Base-by-base conservation (phyloP, 2,797 vertebrate genomes). In the Fratercula arctica region DNA sequence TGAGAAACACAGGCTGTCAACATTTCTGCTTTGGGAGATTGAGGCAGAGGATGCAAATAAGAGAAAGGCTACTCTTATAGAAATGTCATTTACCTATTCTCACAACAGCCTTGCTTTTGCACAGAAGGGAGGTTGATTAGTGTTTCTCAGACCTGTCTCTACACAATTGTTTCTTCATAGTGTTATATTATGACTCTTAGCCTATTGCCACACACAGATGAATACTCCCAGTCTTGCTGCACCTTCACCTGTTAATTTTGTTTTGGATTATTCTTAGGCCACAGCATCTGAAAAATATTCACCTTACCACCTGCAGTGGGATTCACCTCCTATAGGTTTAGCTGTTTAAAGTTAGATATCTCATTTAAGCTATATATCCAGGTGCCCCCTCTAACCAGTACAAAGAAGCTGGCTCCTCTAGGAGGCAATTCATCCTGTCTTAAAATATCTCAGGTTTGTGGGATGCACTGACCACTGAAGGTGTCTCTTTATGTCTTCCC, bases 41-140 rank as follows among this genome's bases (percentile, higher is more conserved):
- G 48, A 87, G 31, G 33, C 17, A 92, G 70, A 68, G 11, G 57
- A 95, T 73, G 54, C 11, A 85, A 94, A 84, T 73, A 33, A 87
- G 56, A 70, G n/a, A 83, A 76, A 93, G 54, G 20, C 28, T 64
- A 64, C 35, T 85, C 16, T 74, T 39, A 89, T 0, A 46, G 41
- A 69, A 88, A 67, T 59, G 16, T 28, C 56, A 57, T 33, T 76
- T 69, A 53, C 26, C 11, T 69, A 39, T 9, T 81, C 57, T 80
- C 43, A 92, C 16, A 72, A 61, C 85, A 91, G 16, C 14, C 28
- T 61, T 83, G 25, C 25, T 86, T 91, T 83, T 63, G 28, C 13
- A 46, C 0, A 0, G 45, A 83, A 77, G 17, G n/a, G 29, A 95
- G 8, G 3, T 48, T 46, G 13, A 61, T 33, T 5, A 19, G 21